Base-by-base conservation (phyloP, 2,888 invertebrate genomes). In the Seira ritae region DNA sequence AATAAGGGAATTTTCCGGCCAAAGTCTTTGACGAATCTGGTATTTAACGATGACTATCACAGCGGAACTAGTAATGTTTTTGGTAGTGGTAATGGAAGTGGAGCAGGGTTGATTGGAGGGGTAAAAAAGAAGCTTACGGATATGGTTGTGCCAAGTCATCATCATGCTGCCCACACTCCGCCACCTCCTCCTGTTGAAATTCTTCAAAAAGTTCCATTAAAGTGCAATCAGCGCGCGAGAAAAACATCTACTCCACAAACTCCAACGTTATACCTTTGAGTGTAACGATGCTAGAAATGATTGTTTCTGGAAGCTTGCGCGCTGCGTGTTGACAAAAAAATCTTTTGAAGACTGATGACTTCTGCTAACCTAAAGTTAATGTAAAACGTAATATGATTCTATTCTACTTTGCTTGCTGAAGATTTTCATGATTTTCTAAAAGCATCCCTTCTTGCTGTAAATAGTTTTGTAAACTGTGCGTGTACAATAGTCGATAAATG, bases 1-100 rank as follows among this genome's bases (percentile, higher is more conserved):
- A 65, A 83, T 19, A 77, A 69, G 37, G 87, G 86, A 22, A 86
- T 88, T n/a, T 86, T 88, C 46, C 65, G 88, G 55, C 88, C 88
- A 15, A 88, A 88, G 62, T 88, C 88, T 12, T 68, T 88, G 31
- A 87, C 87, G 8, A 88, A 87, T 74, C 77, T 88, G 23, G 85
- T 78, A 31, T 80, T 86, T 17, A 86, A 85, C 46, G 86, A 87
- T 65, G 80, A 78, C n/a, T 69, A 60, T n/a, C 60, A 22, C 22
- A 24, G 76, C 0, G 70, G 76, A 10, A 70, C 37, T 6, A 66
- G 50, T 66, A 65, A 72, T 65, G 6, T 42, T 6, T 72, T 76
- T 60, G 42, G 65, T 6, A 67, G 60, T 15, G 62, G 78, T 24
- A 68, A 73, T 22, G 74, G 74, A 19, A 80, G 76, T 65, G 80